Percentiles rank a stretch among this genome's conserved stretches.
phyloP scores from a whole-genome alignment of 2,797 vertebrate genomes.

The Silurus aristotelis region DNA sequence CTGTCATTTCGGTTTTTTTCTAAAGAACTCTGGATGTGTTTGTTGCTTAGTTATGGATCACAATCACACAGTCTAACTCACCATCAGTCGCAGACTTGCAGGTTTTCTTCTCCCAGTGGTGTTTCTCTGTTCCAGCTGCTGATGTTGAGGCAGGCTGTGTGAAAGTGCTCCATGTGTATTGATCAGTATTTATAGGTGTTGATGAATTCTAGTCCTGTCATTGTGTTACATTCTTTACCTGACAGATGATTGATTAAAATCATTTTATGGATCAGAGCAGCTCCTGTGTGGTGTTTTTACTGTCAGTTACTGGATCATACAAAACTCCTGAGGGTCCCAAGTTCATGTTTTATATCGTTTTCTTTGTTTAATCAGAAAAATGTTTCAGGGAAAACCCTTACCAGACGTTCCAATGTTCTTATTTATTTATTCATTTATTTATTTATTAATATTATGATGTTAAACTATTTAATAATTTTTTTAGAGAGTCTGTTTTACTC shows the following conservation, averaged over 20 bases:
- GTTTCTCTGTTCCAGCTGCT: background rate
- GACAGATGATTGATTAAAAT: conserved; percentile 77
- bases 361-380: background rate
- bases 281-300: conserved; percentile 48
- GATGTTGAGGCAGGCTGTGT: conserved; percentile 59
- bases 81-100: background rate
- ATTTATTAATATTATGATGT: no score
- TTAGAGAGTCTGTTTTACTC: no score
- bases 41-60: conserved; percentile 73
- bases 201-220: conserved; percentile 76
- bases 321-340: background rate
- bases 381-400: background rate
- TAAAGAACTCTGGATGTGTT: conserved; percentile 73
- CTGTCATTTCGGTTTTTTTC: conserved; percentile 60
- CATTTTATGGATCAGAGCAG: conserved; percentile 70
- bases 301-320: background rate
- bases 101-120: background rate
- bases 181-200: conserved; percentile 78
- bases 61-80: conserved; percentile 63
- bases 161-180: conserved; percentile 69
- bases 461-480: no score
- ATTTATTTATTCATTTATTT: no score
- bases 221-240: conserved; percentile 80
- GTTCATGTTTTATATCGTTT: no score
- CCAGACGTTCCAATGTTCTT: background rate